These are phyloP conservation scores for Setipinna tenuifilis DNA, from an alignment of 2,797 vertebrate species.

Conservation along the genomic window DNA sequence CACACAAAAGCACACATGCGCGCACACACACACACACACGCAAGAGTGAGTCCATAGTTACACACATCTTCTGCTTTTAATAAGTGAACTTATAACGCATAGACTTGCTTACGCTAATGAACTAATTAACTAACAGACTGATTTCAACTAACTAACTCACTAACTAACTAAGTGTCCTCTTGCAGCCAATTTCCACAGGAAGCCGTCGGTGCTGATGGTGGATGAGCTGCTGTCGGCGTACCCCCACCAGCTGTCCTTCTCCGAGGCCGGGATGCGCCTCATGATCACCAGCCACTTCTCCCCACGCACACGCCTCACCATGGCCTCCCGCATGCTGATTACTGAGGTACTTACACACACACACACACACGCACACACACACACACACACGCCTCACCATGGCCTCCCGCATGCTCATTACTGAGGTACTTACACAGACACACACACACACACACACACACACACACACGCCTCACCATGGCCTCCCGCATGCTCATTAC, in stretches of 20 bases:
- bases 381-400: not conserved
- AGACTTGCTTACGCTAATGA: too few relatives aligned
- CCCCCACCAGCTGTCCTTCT: slow-evolving; percentile 96
- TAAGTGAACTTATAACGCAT: too few relatives aligned
- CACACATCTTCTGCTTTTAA: too few relatives aligned
- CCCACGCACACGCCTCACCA: slow-evolving; percentile 94
- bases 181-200: slow-evolving; percentile 87
- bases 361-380: slow-evolving; percentile 13
- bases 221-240: slow-evolving; percentile 94
- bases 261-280: slow-evolving; percentile 94
- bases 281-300: slow-evolving; percentile 99
- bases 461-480: slow-evolving; percentile 91
- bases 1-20: too few relatives aligned
- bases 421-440: not conserved
- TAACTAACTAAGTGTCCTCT: not conserved
- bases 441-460: slow-evolving; percentile 11
- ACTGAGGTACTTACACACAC: slow-evolving; percentile 82
- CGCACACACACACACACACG: too few relatives aligned
- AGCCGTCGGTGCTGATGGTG: slow-evolving; percentile 96
- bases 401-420: not conserved
- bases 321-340: slow-evolving; percentile 99
- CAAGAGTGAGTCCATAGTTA: too few relatives aligned
- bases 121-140: too few relatives aligned
- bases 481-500: slow-evolving; percentile 87
- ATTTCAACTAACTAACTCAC: too few relatives aligned